Evolutionary conservation across 2,113 vertebrate genomes (phyloP), one percentile per base, ranked within the genome.

Genomic region (Strigops habroptila): DNA sequence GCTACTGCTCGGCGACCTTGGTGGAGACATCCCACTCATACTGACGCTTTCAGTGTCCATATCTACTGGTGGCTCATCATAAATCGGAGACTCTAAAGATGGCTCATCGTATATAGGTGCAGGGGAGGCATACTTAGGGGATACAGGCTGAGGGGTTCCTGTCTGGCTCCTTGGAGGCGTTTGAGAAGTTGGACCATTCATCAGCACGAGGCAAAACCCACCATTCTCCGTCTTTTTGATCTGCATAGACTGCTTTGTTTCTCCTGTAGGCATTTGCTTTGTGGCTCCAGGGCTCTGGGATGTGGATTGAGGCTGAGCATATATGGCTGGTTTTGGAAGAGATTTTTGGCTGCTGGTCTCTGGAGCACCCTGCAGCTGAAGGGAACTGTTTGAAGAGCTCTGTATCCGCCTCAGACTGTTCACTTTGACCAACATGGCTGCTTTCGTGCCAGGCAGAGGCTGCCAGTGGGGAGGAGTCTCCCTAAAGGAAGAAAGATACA

Each of bases 391-490:
- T 44, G 98, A 96, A 73, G 95, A 94, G 62, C 83, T 87, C 52
- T 98, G 94, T 14, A 97, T 96, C 91, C 91, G 97, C 88, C 97
- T 97, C 85, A 97, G 91, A 91, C 98, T 98, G 96, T 98, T 98
- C 76, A 99, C 98, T 96, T 99, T 99, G 88, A 99, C 98, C 96
- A 99, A 93, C 98, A 99, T 98, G 76, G 98, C 97, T 69, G 99
- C 98, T 97, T 99, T 99, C 0, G 98, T 98, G 55, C 98, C 98
- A 41, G 98, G 98, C 39, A 97, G 63, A 49, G 99, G 98, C 96
- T 99, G 98, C 99, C 98, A 99, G 80, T 98, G 98, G 85, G 98
- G 98, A 92, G 98, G 95, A 46, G 94, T 80, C 69, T 98, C 98
- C 82, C 98, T 98, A 91, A 73, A 96, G 75, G 35, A 88, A 93